A percentile compares a stretch with the other conserved stretches of the same genome.
These are phyloP conservation scores for Camponotus vicinus DNA, from an alignment of 1,140 invertebrate genomes.

Conservation along the genomic window DNA sequence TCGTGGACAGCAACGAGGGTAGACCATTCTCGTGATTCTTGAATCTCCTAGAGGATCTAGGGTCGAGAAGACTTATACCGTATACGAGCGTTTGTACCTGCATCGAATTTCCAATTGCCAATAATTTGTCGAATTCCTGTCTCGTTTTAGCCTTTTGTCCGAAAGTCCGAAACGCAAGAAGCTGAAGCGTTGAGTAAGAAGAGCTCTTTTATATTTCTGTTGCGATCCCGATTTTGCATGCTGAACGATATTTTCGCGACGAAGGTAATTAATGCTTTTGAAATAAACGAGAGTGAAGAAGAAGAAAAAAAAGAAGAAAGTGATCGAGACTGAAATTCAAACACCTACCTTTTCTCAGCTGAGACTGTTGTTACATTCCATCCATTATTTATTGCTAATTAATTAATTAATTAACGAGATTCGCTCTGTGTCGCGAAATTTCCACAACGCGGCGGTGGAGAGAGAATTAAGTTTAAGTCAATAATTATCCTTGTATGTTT, in stretches of 20 bases:
- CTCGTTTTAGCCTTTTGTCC: not conserved
- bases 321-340: slow-evolving; percentile 74
- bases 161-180: not conserved
- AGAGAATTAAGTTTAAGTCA: slow-evolving; percentile 69
- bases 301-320: slow-evolving; percentile 1
- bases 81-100: slow-evolving; percentile 18
- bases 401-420: slow-evolving; percentile 57
- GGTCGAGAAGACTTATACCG: not conserved
- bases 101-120: slow-evolving; percentile 23
- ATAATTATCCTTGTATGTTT: slow-evolving; percentile 70
- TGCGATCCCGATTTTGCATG: slow-evolving; percentile 35
- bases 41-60: slow-evolving; percentile 25
- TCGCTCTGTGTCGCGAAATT: slow-evolving; percentile 19
- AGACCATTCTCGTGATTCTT: slow-evolving; percentile 9
- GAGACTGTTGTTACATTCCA: slow-evolving; percentile 78
- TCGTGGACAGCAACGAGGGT: slow-evolving; percentile 14
- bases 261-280: slow-evolving; percentile 5
- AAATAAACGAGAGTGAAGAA: not conserved
- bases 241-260: slow-evolving; percentile 63
- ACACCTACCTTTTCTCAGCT: slow-evolving; percentile 73
- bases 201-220: slow-evolving; percentile 10
- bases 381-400: slow-evolving; percentile 77
- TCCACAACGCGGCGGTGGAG: not conserved
- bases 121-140: not conserved
- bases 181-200: not conserved